Conservation (phyloP, 2,797 vertebrate species). For the Sarcophilus harrisii region DNA sequence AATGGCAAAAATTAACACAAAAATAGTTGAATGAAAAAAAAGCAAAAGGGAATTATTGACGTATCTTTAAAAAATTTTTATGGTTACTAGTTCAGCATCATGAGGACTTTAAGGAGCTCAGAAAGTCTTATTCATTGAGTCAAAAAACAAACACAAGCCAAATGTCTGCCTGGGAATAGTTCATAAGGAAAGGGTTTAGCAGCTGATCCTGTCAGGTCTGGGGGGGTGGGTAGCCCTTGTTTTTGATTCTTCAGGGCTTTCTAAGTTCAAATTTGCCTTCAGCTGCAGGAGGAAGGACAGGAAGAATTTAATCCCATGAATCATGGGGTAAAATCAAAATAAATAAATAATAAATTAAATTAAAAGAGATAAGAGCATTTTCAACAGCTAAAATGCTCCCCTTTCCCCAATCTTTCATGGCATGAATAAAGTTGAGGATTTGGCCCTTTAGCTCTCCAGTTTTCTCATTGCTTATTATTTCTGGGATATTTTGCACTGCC, state of each 20-base stretch:
- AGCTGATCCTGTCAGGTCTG: background rate
- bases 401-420: background rate
- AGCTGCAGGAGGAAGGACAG: background rate
- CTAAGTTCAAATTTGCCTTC: background rate
- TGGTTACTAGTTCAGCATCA: background rate
- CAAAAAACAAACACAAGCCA: background rate
- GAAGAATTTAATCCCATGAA: background rate
- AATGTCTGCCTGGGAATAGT: background rate
- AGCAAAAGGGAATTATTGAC: background rate
- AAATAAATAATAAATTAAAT: no score
- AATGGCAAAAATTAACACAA: background rate
- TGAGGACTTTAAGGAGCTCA: background rate
- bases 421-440: background rate
- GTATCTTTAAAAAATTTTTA: background rate
- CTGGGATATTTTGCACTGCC: background rate
- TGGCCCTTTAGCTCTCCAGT: background rate
- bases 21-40: no score
- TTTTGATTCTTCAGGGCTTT: background rate
- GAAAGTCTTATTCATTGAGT: background rate
- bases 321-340: background rate
- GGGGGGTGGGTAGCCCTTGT: background rate
- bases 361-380: background rate
- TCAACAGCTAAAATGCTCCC: background rate
- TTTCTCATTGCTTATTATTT: background rate
- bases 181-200: background rate